These are phyloP conservation scores for Hoplostethus atlanticus DNA, from an alignment of 2,797 vertebrate genomes.

Conservation along the genomic window DNA sequence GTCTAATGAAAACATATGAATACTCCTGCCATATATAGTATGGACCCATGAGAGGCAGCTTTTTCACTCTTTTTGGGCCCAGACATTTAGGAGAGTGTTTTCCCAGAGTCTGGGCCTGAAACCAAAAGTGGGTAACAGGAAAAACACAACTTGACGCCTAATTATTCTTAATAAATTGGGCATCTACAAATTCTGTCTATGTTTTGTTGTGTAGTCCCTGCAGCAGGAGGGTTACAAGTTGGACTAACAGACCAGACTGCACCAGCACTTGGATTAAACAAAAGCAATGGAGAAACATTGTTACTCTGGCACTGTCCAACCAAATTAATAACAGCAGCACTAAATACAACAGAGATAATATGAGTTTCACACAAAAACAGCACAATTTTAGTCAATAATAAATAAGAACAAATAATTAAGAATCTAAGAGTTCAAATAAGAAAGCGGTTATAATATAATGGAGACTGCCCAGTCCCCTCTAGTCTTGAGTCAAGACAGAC, in stretches of 20 bases:
- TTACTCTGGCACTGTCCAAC: background rate
- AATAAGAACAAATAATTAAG: too few species aligned
- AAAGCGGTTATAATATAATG: too few species aligned
- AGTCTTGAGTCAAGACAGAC: too few species aligned
- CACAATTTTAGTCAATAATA: too few species aligned
- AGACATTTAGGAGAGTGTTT: constrained; percentile 23
- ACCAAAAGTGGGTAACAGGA: constrained; percentile 4
- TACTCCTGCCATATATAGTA: constrained; percentile 40
- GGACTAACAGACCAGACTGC: background rate
- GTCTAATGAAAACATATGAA: constrained; percentile 38
- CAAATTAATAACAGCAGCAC: background rate
- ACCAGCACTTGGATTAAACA: background rate
- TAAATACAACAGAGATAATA: too few species aligned
- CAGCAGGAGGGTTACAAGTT: background rate
- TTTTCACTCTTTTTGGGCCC: constrained; percentile 1
- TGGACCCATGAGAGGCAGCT: constrained; percentile 4
- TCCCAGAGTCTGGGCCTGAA: constrained; percentile 44
- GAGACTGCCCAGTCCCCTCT: too few species aligned
- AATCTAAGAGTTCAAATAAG: too few species aligned
- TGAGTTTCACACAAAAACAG: too few species aligned
- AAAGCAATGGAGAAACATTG: background rate
- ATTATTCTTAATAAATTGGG: constrained; percentile 5
- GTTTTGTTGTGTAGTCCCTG: background rate
- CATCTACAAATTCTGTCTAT: background rate
- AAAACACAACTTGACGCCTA: background rate